Conservation (phyloP, 2,113 vertebrate genomes). For the Muntiacus reevesi region DNA sequence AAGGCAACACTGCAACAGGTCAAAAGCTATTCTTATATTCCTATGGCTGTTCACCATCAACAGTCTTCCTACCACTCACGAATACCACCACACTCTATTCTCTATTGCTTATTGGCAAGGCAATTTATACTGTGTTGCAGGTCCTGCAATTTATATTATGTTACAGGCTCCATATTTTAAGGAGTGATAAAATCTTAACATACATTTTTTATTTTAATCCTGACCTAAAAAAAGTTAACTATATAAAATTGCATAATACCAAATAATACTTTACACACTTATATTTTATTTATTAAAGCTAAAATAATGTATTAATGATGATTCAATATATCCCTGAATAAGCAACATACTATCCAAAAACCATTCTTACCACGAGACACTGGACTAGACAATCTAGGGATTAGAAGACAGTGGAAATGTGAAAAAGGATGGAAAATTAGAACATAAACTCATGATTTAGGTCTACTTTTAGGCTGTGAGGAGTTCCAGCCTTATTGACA, state of each 20-base stretch:
- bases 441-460: not conserved
- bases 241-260: not conserved
- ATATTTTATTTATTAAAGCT: not conserved
- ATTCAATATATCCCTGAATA: not conserved
- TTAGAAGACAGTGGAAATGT: not conserved
- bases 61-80: not conserved
- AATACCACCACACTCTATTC: not conserved
- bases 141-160: not conserved
- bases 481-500: not conserved
- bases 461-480: not conserved
- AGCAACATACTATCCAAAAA: constrained; percentile 2
- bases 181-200: not conserved
- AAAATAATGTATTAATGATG: not conserved
- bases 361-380: not conserved
- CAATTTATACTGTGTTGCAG: not conserved
- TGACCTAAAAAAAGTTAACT: not conserved
- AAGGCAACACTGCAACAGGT: not conserved
- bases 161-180: not conserved
- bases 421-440: not conserved
- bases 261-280: not conserved
- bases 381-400: not conserved
- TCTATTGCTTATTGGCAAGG: not conserved
- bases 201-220: constrained; percentile 5
- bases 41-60: not conserved
- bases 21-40: not conserved